Conservation (phyloP, 2,113 vertebrate species). For the Hippopotamus amphibius region DNA sequence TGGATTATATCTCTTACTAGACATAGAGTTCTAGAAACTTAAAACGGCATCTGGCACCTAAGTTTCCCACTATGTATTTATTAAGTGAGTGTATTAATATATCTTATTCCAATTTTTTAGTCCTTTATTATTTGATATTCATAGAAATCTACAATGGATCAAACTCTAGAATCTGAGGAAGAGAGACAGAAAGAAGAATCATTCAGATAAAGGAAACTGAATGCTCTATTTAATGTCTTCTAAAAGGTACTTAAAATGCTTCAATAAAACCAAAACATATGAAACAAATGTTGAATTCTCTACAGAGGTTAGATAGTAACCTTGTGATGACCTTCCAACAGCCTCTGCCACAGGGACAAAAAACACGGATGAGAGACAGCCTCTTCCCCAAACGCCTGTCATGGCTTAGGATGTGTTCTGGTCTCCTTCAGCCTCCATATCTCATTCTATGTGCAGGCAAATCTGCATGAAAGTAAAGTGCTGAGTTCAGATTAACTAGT, state of each 20-base stretch:
- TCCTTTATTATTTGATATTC: background rate
- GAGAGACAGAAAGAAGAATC: background rate
- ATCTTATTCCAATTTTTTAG: background rate
- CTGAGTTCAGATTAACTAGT: conserved; percentile 35
- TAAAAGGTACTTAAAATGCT: background rate
- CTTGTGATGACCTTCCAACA: background rate
- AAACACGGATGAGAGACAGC: background rate
- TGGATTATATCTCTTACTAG: background rate
- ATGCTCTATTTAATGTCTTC: background rate
- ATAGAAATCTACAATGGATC: background rate
- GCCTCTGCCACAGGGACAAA: background rate
- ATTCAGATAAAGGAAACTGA: background rate
- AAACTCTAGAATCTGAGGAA: background rate
- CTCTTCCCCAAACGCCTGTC: background rate
- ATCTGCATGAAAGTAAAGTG: background rate
- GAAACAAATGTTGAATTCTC: background rate
- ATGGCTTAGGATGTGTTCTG: background rate
- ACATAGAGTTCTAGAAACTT: background rate
- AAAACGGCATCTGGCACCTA: background rate
- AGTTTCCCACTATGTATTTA: background rate
- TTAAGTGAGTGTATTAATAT: background rate
- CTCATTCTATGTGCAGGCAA: background rate
- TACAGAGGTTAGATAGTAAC: background rate
- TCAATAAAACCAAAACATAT: background rate
- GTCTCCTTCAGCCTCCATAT: background rate